Evolutionary conservation across 2,113 vertebrate genomes (phyloP).

Genomic region (Oenanthe melanoleuca): DNA sequence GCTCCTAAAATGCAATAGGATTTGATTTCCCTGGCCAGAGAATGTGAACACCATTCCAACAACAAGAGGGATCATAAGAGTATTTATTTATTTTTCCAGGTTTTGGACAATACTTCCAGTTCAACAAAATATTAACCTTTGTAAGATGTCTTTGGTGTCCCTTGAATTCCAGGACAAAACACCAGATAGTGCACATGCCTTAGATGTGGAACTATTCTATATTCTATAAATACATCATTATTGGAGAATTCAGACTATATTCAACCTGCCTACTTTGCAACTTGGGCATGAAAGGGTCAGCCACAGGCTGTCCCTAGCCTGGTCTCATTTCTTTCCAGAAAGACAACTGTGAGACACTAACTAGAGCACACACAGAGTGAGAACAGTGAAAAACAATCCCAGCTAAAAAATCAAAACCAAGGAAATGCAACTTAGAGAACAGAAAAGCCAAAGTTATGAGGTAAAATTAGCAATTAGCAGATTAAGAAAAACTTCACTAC

Average conservation of each 20-base stretch:
- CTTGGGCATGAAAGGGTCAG: not conserved
- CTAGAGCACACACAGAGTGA: not conserved
- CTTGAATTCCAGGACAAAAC: not conserved
- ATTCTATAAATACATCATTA: not conserved
- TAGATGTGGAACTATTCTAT: not conserved
- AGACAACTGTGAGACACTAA: not conserved
- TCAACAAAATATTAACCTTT: not conserved
- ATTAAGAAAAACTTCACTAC: constrained; percentile 13
- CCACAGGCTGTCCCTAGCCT: not conserved
- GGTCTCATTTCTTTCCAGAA: not conserved
- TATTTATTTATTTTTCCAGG: not conserved
- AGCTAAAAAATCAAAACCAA: not conserved
- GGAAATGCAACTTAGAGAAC: not conserved
- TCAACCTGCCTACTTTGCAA: not conserved
- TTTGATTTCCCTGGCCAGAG: not conserved
- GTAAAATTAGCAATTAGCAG: constrained; percentile 26
- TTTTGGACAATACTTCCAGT: not conserved
- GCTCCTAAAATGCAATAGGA: not conserved
- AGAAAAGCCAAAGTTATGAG: not conserved
- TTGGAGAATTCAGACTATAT: not conserved
- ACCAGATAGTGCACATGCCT: not conserved
- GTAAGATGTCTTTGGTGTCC: not conserved
- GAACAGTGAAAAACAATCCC: not conserved
- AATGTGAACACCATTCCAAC: not conserved
- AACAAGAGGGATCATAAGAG: not conserved